Evolutionary conservation across 2,888 invertebrate species (phyloP), one percentile per base, ranked within the genome.

Genomic region (Eupithecia subfuscata): DNA sequence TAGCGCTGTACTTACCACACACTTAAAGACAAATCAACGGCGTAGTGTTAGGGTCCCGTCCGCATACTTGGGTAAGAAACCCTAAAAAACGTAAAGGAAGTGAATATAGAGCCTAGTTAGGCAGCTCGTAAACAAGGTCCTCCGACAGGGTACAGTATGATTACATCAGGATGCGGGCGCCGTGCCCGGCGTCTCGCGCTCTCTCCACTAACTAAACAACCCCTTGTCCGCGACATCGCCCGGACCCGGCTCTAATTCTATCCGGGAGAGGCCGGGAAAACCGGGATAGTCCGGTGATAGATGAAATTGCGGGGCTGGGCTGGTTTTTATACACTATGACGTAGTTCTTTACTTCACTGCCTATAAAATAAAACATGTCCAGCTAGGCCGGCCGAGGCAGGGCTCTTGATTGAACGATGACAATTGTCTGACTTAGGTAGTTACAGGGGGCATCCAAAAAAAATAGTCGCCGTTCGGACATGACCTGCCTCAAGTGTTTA

Each of bases 161-260:
- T 56, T 8, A 34, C 34, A 18, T 34, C 34, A 16, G 2, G 34
- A 30, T 64, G 34, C 34, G 30, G 18, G 18, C 63, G 3, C 16
- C 3, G 11, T 18, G 7, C 11, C 34, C 34, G 60, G 1, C 60
- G 9, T 34, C 64, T 64, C 56, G 60, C 45, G 30, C 71, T 40
- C 67, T 69, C 68, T 60, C 22, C 56, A 30, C 34, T 69, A 52
- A 74, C 78, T 56, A 73, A 64, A 64, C 34, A 64, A 34, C 9
- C 64, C 64, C 9, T 64, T 34, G 64, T 69, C 70, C 18, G 71
- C 52, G 52, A 71, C 78, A 43, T 73, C 71, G 65, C 68, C 75
- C 71, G 70, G 70, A 64, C 22, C 67, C 78, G 78, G 72, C 45
- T 71, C 65, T 78, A 77, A 81, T 81, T 81, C 79, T 76, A 80